Evolutionary conservation across 2,113 vertebrate genomes (phyloP), one percentile per base, ranked within the genome.

Genomic region (Haemorhous mexicanus): DNA sequence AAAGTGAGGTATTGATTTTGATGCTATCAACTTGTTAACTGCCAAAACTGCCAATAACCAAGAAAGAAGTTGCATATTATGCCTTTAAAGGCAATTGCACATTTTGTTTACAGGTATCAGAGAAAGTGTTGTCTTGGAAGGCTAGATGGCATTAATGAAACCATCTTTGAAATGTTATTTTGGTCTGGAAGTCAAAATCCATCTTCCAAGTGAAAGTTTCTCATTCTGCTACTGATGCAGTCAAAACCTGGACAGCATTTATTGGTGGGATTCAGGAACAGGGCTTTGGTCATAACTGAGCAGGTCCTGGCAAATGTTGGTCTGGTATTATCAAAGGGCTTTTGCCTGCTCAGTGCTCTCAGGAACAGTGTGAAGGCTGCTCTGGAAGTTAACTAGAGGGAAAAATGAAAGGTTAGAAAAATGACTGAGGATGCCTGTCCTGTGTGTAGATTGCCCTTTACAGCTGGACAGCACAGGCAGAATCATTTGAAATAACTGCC

Each of bases 1-100:
- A 78, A 93, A 87, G 21, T 27, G 41, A 58, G 53, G 9, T 93
- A 94, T 95, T 92, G 88, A 95, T 96, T 96, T 75, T 75, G 92
- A 73, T 90, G 68, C 52, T 84, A 30, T 93, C 85, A 20, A 55
- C 44, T 68, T 84, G 76, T 78, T 96, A 95, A 84, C 73, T 76
- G 83, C 66, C 68, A 93, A 63, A 94, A 87, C 68, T 79, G 47
- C 58, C 7, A 2, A 53, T 92, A 89, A 84, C 41, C 56, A 84
- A 41, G 80, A 72, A 93, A 79, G 47, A 81, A 90, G 73, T 73
- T 43, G 41, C 50, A 21, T 94, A 78, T 90, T 69, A 20, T 43
- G 47, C n/a, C 44, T 68, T 84, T 46, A 69, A 84, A 78, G 72
- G 85, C 69, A 88, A 64, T 35, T 56, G n/a, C 41, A 84, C 6